A percentile compares a stretch with the other conserved stretches of the same genome.
Evolutionary conservation across 2,797 vertebrate species (phyloP).

Genomic region (Choloepus didactylus): DNA sequence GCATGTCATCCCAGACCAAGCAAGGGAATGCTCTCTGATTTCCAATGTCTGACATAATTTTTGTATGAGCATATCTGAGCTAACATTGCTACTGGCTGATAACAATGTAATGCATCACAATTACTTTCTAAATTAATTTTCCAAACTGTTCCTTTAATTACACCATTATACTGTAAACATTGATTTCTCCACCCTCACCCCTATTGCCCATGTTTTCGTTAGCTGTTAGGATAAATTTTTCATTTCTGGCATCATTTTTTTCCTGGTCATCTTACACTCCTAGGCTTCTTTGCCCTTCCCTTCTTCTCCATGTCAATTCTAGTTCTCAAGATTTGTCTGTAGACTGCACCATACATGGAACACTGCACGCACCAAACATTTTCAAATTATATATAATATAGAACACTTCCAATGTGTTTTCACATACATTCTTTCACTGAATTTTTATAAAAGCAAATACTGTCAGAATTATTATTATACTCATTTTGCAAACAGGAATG

Average conservation of each 20-base stretch:
- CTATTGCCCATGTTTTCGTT: neutral
- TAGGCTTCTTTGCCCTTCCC: neutral
- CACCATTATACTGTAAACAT: neutral
- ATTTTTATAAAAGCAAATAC: neutral
- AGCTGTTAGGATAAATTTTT: neutral
- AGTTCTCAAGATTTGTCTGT: neutral
- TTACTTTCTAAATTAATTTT: slow-evolving; percentile 36
- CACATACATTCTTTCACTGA: neutral
- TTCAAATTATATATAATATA: neutral
- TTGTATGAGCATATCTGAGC: neutral
- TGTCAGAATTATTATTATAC: neutral
- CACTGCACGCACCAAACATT: neutral
- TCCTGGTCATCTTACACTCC: neutral
- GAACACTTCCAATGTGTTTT: neutral
- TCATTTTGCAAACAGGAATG: neutral
- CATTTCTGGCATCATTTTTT: neutral
- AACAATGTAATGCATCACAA: neutral
- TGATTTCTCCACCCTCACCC: neutral
- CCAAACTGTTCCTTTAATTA: neutral
- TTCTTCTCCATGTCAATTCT: neutral
- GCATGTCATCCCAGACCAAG: neutral
- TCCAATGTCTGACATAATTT: neutral
- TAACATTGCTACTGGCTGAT: neutral
- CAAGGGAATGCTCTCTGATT: neutral
- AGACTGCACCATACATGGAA: neutral